Percentiles rank a stretch among this genome's conserved stretches.
phyloP scores from a whole-genome alignment of 2,113 vertebrate species.

The Gallinago undulata region DNA sequence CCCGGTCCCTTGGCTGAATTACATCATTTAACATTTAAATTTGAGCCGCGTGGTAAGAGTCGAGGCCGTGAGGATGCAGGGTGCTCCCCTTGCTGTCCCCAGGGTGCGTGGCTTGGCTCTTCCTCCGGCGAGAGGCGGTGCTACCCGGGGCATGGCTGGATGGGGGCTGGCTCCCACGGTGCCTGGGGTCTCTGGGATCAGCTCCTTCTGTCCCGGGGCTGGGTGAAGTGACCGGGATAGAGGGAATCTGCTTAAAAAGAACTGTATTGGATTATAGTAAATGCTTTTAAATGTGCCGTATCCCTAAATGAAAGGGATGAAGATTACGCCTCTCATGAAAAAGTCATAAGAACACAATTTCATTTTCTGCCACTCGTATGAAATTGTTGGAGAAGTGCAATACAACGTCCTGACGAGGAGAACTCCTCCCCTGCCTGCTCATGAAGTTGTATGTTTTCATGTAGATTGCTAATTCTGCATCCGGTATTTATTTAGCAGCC shows the following conservation, averaged over 20 bases:
- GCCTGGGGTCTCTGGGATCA: not conserved
- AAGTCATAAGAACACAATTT: not conserved
- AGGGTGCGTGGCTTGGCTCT: not conserved
- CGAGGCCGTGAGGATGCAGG: not conserved
- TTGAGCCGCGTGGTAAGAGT: accelerated
- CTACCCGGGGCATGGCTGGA: not conserved
- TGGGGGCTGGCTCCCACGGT: accelerated
- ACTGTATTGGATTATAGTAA: not conserved
- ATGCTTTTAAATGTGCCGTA: not conserved
- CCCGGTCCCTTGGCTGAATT: not conserved
- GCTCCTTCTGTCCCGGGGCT: not conserved
- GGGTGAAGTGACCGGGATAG: not conserved
- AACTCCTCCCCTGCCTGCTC: not conserved
- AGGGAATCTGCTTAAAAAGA: not conserved
- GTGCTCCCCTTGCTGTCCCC: accelerated
- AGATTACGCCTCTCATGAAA: not conserved
- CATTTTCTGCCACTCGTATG: accelerated
- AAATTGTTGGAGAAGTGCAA: not conserved
- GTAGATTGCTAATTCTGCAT: not conserved
- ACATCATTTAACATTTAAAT: not conserved
- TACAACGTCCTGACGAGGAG: not conserved
- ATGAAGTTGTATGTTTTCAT: not conserved
- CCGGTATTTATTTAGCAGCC: not conserved
- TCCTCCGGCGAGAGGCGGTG: accelerated
- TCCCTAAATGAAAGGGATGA: not conserved